Conservation (phyloP, 2,888 invertebrate genomes). For the Tenodera sinensis region DNA sequence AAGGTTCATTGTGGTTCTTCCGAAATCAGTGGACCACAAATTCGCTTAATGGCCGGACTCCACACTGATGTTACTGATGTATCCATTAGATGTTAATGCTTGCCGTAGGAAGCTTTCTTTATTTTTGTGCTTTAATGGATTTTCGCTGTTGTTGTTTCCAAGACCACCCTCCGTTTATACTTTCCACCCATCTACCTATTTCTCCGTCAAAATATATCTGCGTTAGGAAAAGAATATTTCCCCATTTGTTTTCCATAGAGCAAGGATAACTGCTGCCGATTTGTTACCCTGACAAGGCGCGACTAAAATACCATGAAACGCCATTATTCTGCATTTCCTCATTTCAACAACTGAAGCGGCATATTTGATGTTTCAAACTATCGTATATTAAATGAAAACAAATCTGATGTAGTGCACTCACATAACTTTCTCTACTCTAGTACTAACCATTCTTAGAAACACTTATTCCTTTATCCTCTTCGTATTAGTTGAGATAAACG, state of each 20-base stretch:
- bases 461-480: too few species aligned
- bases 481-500: too few species aligned
- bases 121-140: background rate
- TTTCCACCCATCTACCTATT: background rate
- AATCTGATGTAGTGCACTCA: too few species aligned
- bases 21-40: background rate
- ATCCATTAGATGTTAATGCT: background rate
- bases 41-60: background rate
- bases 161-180: background rate
- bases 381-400: too few species aligned
- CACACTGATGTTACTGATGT: background rate
- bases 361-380: too few species aligned
- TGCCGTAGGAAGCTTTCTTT: background rate
- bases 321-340: too few species aligned
- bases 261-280: too few species aligned
- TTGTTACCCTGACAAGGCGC: too few species aligned
- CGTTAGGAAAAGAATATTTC: background rate
- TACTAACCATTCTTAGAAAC: too few species aligned
- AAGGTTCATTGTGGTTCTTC: background rate
- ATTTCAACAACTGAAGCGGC: too few species aligned
- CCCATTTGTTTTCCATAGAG: background rate
- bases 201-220: background rate
- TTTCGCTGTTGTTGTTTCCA: background rate
- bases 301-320: too few species aligned
- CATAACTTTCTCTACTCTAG: too few species aligned